A percentile compares a stretch with the other conserved stretches of the same genome.
Evolutionary conservation across 2,113 vertebrate species (phyloP).

Genomic region (Synodontis membranacea): DNA sequence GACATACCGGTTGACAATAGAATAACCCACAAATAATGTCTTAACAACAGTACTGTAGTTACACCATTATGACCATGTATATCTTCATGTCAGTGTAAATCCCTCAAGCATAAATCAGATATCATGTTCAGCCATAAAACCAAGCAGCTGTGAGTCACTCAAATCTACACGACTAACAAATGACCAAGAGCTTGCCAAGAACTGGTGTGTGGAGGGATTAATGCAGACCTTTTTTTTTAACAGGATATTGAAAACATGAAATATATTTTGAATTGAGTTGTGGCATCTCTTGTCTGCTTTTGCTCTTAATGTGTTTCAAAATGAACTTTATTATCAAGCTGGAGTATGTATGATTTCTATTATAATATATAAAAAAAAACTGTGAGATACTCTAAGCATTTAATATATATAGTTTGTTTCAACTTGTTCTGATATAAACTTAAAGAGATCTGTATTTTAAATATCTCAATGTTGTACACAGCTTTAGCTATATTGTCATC

Average conservation of each 20-base stretch:
- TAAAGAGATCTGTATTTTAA: not conserved
- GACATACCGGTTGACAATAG: not conserved
- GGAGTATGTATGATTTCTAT: not conserved
- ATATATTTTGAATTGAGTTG: not conserved
- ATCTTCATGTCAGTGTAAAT: not conserved
- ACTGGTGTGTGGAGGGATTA: not conserved
- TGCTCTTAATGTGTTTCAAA: not conserved
- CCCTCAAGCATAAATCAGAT: not conserved
- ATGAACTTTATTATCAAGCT: not conserved
- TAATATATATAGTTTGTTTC: not conserved
- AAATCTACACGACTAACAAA: not conserved
- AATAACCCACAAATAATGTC: not conserved
- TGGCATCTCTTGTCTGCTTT: not conserved
- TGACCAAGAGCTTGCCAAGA: not conserved
- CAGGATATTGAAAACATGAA: not conserved
- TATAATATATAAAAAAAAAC: not conserved
- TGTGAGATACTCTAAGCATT: not conserved
- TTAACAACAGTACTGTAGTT: not conserved
- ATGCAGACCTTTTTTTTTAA: not conserved
- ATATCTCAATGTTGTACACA: not conserved
- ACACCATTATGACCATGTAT: not conserved
- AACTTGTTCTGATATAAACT: not conserved
- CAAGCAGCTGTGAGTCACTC: not conserved
- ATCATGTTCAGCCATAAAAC: not conserved
- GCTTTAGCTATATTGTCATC: not conserved